Base-by-base conservation (phyloP, 2,888 invertebrate species). In the Sarcophaga subvicina region DNA sequence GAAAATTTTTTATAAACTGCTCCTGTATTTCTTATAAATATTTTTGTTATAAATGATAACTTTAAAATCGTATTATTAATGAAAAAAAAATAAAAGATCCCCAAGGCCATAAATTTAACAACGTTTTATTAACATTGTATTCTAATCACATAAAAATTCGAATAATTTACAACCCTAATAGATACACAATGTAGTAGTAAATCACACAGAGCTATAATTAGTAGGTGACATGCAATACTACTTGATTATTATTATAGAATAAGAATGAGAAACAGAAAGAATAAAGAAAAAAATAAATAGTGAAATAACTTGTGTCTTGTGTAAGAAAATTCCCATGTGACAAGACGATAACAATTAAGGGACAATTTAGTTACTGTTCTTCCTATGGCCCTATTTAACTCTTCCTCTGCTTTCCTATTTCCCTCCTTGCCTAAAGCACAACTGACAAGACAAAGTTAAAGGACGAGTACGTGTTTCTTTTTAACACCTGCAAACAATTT, bases 261-360 rank as follows among this genome's bases (percentile, higher is more conserved):
- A 37, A 37, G 37, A 37, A 37, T 37, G 37, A 37, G 37, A 37
- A 37, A 37, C 0, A 37, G n/a, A 70, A 64, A 12, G 14, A 54
- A 47, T 70, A 66, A n/a, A 49, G 75, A 10, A 60, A 59, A 37
- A 49, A 78, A 5, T 47, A 59, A 12, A 25, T 37, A 2, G 37
- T 37, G 37, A 37, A 37, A 37, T 59, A 83, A 72, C 45, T 77
- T 82, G 72, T 71, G 63, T 37, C 47, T 69, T 72, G 25, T 37
- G 37, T 11, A 72, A 25, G 66, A 67, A 85, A 78, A 80, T 83
- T 87, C 80, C 83, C 87, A 88, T 78, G 83, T 60, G 85, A 60
- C 78, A 66, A 72, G 45, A 62, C 37, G 37, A 37, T 37, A 37
- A 37, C 37, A 37, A 84, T 79, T 83, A 80, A 80, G 77, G 71